Evolutionary conservation across 2,888 invertebrate species (phyloP).

Genomic region (Galerucella nymphaeae): DNA sequence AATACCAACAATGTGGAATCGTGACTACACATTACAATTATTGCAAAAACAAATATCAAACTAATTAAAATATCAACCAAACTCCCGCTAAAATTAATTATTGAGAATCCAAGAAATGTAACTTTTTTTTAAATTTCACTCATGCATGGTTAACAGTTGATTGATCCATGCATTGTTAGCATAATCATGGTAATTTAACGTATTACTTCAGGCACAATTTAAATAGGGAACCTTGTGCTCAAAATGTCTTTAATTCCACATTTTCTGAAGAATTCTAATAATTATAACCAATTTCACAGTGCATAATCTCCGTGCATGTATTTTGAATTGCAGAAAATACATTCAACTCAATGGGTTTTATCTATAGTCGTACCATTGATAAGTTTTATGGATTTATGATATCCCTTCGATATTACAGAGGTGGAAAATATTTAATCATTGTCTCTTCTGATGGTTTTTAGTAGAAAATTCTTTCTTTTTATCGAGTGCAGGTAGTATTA

Average conservation of each 20-base stretch:
- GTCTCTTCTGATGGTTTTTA: too few species aligned
- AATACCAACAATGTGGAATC: not conserved
- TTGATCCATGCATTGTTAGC: conserved; percentile 35
- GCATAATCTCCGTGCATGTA: conserved; percentile 19
- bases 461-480: too few species aligned
- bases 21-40: not conserved
- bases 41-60: not conserved
- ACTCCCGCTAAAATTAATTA: not conserved
- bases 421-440: too few species aligned
- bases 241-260: conserved; percentile 37
- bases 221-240: conserved; percentile 39
- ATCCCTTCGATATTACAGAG: too few species aligned
- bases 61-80: not conserved
- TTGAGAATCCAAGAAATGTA: not conserved
- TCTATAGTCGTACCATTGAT: not conserved
- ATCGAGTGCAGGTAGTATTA: too few species aligned
- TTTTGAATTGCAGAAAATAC: conserved; percentile 7
- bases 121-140: conserved; percentile 12
- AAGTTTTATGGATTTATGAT: not conserved
- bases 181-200: conserved; percentile 31
- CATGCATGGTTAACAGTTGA: conserved; percentile 29
- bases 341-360: not conserved
- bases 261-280: conserved; percentile 31
- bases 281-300: conserved; percentile 24
- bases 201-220: conserved; percentile 35